Evolutionary conservation across 30 jellyfish, hydroid and myxozoan species (phyloP), one percentile per base, ranked within the genome.

Genomic region (Hydractinia symbiolongicarpus): DNA sequence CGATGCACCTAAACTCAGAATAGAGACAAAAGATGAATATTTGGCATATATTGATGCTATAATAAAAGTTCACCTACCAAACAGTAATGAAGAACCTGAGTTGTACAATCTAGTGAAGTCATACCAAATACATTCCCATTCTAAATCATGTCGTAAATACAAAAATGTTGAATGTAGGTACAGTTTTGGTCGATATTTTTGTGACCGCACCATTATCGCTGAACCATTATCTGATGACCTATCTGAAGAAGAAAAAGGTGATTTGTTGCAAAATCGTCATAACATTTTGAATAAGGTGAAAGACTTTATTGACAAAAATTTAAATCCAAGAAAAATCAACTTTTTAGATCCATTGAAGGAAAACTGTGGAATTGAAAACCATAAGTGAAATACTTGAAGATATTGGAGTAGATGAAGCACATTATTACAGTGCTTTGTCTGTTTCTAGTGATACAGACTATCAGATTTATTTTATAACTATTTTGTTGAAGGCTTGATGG

Each of bases 1-100:
- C 44, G 77, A 67, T 67, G 77, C 77, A 67, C 77, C 77, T 10
- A 16, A 16, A 16, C 21, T 67, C 20, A 67, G 53, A 17, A 30
- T 30, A 30, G 44, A 30, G 44, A 30, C 44, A 67, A 9, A 53
- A 16, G 70, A 60, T 14, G 70, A 60, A 13, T 60, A 60, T 16
- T 13, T 60, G 15, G 70, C 70, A 60, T 60, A 13, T 60, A 16
- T 60, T 13, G 70, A 60, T 60, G 17, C 16, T 60, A 0, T 60
- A 13, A 16, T 60, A 16, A 14, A 13, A 16, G 17, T 60, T 16
- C 70, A 60, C 17, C 70, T 13, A 16, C 70, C 15, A 60, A 16
- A 60, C 15, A 16, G 16, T 60, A 60, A 14, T 14, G 17, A 60
- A 60, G 16, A 13, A 14, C 70, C 15, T 14, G 70, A 14, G 17